Evolutionary conservation across 92 coral and sea anemone species (phyloP).

Genomic region (Palythoa grandis): DNA sequence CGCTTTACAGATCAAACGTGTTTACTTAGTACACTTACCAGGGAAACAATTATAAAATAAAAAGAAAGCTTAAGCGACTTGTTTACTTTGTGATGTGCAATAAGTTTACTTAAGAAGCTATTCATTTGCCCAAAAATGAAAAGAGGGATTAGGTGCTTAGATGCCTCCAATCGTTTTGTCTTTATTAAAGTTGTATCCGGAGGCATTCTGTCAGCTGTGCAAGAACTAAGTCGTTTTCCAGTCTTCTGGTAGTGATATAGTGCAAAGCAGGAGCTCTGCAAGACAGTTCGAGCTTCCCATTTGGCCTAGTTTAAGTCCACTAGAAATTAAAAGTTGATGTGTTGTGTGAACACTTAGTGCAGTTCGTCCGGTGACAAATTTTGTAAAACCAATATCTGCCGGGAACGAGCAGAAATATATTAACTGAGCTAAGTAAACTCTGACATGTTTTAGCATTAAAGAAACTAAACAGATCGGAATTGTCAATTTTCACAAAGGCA

Average conservation of each 20-base stretch:
- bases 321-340: too few species aligned
- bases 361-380: background rate
- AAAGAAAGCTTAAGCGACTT: background rate
- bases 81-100: background rate
- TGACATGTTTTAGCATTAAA: too few species aligned
- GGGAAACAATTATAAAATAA: background rate
- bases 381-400: too few species aligned
- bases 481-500: background rate
- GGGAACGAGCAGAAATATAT: too few species aligned
- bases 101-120: constrained; percentile 1
- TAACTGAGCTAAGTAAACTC: too few species aligned
- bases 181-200: background rate
- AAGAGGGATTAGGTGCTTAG: constrained; percentile 12
- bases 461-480: background rate
- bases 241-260: background rate
- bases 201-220: background rate
- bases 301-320: too few species aligned
- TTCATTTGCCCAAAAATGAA: constrained; percentile 8
- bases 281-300: too few species aligned
- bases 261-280: too few species aligned
- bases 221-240: background rate
- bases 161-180: background rate
- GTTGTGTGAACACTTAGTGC: background rate
- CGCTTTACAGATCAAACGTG: background rate
- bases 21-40: background rate